Percentiles rank a stretch among this genome's conserved stretches.
Evolutionary conservation across 2,113 vertebrate genomes (phyloP).

Genomic region (Gambusia affinis): DNA sequence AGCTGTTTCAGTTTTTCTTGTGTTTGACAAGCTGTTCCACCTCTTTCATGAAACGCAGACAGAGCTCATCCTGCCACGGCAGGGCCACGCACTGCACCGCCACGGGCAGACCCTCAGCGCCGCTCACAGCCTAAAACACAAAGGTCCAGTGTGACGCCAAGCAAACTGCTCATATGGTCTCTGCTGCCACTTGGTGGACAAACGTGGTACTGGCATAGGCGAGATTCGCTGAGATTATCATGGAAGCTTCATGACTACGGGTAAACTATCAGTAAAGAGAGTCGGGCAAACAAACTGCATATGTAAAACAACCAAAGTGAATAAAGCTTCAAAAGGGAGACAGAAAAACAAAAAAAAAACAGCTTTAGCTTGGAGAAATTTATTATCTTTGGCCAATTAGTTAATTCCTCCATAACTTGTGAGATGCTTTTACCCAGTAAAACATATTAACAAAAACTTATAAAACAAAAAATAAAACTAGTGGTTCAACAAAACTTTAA

Average conservation of each 20-base stretch:
- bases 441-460: neutral
- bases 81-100: constrained; percentile 90
- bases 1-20: constrained; percentile 15
- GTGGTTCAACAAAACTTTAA: too few species aligned
- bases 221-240: neutral
- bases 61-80: constrained; percentile 92
- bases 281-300: too few species aligned
- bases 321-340: neutral
- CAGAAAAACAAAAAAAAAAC: neutral
- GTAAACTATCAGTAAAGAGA: neutral
- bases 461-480: too few species aligned
- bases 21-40: constrained; percentile 82
- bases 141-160: neutral
- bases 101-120: constrained; percentile 84
- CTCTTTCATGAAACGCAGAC: constrained; percentile 93
- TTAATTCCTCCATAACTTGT: neutral
- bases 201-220: constrained; percentile 3
- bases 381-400: neutral
- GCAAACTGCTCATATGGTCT: constrained; percentile 6
- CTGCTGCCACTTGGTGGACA: constrained; percentile 50
- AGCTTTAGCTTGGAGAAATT: neutral
- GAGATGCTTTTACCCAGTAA: neutral
- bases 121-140: constrained; percentile 80
- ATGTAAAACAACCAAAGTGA: neutral
- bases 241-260: too few species aligned